A percentile compares a stretch with the other conserved stretches of the same genome.
Evolutionary conservation across 2,797 vertebrate species (phyloP).

Genomic region (Characodon lateralis): DNA sequence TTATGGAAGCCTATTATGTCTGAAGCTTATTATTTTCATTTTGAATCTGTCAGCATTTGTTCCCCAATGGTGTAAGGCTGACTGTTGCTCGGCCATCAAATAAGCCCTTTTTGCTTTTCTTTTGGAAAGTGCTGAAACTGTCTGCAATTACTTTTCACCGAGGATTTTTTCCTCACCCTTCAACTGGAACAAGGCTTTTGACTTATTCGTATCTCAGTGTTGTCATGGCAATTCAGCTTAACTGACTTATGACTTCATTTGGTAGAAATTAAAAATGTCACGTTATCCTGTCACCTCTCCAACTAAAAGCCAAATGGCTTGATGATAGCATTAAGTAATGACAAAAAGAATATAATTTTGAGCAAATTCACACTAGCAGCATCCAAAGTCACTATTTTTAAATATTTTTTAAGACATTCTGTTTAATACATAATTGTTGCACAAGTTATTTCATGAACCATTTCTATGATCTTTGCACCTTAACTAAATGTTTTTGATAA

Average conservation of each 20-base stretch:
- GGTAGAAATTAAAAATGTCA: background rate
- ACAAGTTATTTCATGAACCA: background rate
- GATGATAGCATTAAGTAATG: background rate
- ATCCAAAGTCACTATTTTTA: background rate
- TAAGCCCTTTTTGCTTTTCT: background rate
- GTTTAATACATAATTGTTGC: background rate
- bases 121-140: slow-evolving; percentile 4
- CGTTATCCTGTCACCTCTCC: background rate
- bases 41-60: slow-evolving; percentile 14
- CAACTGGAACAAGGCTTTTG: background rate
- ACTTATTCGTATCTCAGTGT: background rate
- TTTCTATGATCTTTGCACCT: no score
- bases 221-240: slow-evolving; percentile 3
- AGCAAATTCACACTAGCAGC: background rate
- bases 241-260: background rate
- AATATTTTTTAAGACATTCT: background rate
- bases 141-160: background rate
- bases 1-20: background rate
- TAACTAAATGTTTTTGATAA: background rate
- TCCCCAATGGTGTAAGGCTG: slow-evolving; percentile 4
- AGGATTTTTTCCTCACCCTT: slow-evolving; percentile 5
- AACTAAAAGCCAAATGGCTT: background rate
- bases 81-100: slow-evolving; percentile 15
- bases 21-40: slow-evolving; percentile 4
- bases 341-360: background rate